phyloP scores from a whole-genome alignment of 1,140 invertebrate species.

The Epicauta chinensis region DNA sequence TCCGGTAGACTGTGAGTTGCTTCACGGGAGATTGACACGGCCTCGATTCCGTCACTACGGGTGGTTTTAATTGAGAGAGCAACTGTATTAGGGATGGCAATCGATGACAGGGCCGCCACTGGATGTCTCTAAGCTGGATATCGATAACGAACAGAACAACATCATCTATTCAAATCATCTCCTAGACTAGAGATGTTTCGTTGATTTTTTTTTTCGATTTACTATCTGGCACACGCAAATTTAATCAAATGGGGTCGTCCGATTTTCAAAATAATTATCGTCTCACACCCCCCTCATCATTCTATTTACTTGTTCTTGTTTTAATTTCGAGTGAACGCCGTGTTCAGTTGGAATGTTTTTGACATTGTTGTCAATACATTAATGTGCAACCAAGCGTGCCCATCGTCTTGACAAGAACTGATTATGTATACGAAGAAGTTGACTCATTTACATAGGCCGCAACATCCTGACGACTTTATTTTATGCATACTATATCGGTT shows the following conservation, averaged over 20 bases:
- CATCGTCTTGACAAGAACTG: constrained; percentile 19
- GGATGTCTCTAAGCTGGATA: no score
- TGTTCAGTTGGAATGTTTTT: constrained; percentile 20
- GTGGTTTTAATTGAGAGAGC: no score
- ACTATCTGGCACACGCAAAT: no score
- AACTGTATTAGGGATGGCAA: no score
- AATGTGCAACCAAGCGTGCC: constrained; percentile 14
- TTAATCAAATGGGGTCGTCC: constrained; percentile 11
- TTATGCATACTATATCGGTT: constrained; percentile 7
- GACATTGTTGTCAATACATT: constrained; percentile 18
- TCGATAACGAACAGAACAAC: no score
- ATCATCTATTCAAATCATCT: no score
- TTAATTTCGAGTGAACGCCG: constrained; percentile 10
- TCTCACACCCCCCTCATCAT: not conserved
- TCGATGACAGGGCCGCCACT: no score
- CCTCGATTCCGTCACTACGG: no score
- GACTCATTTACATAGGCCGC: constrained; percentile 15
- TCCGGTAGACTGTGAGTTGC: no score
- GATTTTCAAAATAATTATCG: constrained; percentile 14
- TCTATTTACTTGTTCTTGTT: constrained; percentile 2
- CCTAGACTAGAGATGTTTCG: no score
- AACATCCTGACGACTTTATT: constrained; percentile 4
- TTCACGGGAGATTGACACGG: no score
- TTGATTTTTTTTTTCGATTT: no score
- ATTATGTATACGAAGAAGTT: constrained; percentile 18